A percentile compares a stretch with the other conserved stretches of the same genome.
phyloP scores from a whole-genome alignment of 2,888 invertebrate genomes.

The Dendrolimus houi region DNA sequence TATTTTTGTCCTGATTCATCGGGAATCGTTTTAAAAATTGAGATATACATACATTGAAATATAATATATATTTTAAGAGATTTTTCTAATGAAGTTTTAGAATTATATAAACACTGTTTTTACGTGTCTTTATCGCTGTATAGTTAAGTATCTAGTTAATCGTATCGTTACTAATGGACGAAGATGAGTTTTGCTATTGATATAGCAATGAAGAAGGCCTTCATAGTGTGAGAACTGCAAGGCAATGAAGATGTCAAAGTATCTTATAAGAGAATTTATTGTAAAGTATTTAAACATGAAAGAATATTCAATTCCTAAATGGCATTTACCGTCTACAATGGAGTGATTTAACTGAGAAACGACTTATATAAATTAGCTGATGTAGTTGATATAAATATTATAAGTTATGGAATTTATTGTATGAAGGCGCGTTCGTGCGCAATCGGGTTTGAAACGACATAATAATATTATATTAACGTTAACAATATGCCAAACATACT shows the following conservation, averaged over 20 bases:
- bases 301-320: constrained; percentile 67
- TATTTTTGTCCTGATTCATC: constrained; percentile 34
- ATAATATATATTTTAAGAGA: constrained; percentile 72
- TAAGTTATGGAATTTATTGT: constrained; percentile 51
- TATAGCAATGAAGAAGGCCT: constrained; percentile 24
- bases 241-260: background rate
- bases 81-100: constrained; percentile 65
- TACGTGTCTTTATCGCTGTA: constrained; percentile 64
- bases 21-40: constrained; percentile 50
- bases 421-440: constrained; percentile 11
- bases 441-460: constrained; percentile 25
- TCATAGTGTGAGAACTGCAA: background rate
- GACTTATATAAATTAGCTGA: constrained; percentile 57
- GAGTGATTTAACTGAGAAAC: constrained; percentile 64
- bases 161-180: constrained; percentile 30
- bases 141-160: constrained; percentile 51
- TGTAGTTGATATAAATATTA: constrained; percentile 49
- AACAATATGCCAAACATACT: constrained; percentile 57
- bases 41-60: constrained; percentile 75
- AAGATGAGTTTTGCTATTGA: constrained; percentile 27
- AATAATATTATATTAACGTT: constrained; percentile 26
- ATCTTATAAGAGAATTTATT: background rate
- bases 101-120: constrained; percentile 54
- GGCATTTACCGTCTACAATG: constrained; percentile 71
- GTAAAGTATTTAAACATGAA: constrained; percentile 40